Evolutionary conservation across 2,113 vertebrate genomes (phyloP), one percentile per base, ranked within the genome.

Genomic region (Spilogale gracilis): DNA sequence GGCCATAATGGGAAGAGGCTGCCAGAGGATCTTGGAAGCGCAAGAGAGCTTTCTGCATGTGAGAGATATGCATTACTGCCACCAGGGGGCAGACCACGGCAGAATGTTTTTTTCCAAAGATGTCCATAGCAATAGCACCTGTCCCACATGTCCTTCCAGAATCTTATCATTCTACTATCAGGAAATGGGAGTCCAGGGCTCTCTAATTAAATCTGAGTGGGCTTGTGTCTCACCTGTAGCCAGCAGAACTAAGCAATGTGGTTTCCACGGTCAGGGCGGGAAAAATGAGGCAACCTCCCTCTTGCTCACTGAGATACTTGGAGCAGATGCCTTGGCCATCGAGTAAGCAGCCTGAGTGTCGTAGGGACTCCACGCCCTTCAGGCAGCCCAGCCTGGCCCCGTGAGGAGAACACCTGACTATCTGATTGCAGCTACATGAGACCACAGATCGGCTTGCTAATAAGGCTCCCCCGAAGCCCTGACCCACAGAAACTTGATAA

Each of bases 101-200:
- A 65, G 3, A 13, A 11, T 27, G 7, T 21, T 76, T 48, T 48
- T 43, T 43, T 16, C 63, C 56, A 50, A 94, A 86, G 23, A 89
- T 17, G 60, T 4, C 11, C 30, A 16, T 48, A 69, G 67, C 0
- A 89, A 1, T 18, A 76, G 58, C 20, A 76, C 48, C 43, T 21
- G 2, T 52, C 38, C 32, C 17, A 56, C 1, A 1, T 1, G 32
- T 89, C 89, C 78, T 95, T 84, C 32, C 52, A 69, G 27, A 89
- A 92, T 95, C 27, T 23, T 79, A n/a, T 14, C 27, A 85, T 16
- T 94, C 18, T 4, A 50, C 32, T 87, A 61, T 60, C 52, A 91
- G 89, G 61, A 85, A 10, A 89, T 17, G 20, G 23, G 63, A 89
- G 56, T 52, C 30, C 45, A 88, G 6, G 2, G 54, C 7, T 30